A percentile compares a stretch with the other conserved stretches of the same genome.
Evolutionary conservation across 2,113 vertebrate species (phyloP).

Genomic region (Octodon degus): DNA sequence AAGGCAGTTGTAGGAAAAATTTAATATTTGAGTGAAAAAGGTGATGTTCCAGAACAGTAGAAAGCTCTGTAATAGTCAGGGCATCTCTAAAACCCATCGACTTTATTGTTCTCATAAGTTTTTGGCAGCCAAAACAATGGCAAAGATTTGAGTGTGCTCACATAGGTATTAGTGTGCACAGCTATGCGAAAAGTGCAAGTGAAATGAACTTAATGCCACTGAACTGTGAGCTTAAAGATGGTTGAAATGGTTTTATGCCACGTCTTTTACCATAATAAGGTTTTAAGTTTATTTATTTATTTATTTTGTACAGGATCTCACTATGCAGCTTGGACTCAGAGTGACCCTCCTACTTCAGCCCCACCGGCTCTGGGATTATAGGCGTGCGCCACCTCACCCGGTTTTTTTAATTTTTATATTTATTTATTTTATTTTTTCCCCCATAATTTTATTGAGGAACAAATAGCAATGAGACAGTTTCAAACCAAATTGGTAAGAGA

Average conservation of each 20-base stretch:
- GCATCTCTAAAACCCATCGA: background rate
- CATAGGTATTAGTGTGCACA: background rate
- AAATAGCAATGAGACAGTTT: too few relatives aligned
- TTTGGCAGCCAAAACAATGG: background rate
- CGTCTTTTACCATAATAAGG: slow-evolving; percentile 26
- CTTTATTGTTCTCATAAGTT: background rate
- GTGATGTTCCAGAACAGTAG: background rate
- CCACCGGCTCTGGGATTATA: too few relatives aligned
- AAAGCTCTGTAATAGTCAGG: background rate
- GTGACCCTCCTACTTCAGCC: too few relatives aligned
- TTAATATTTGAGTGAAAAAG: background rate
- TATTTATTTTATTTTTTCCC: too few relatives aligned
- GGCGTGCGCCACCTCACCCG: too few relatives aligned
- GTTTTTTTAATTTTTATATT: too few relatives aligned
- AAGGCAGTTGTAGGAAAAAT: background rate
- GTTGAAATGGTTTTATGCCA: slow-evolving; percentile 38
- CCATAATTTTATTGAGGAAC: too few relatives aligned
- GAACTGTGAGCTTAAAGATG: background rate
- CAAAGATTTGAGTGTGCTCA: background rate
- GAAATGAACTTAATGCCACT: slow-evolving; percentile 19
- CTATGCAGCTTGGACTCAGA: too few relatives aligned
- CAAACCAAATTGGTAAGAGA: too few relatives aligned
- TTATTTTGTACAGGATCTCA: too few relatives aligned
- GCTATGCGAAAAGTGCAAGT: background rate
- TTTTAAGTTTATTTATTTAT: background rate